These are phyloP conservation scores for Dryococelus australis DNA, from an alignment of 2,888 invertebrate genomes.

Conservation along the genomic window DNA sequence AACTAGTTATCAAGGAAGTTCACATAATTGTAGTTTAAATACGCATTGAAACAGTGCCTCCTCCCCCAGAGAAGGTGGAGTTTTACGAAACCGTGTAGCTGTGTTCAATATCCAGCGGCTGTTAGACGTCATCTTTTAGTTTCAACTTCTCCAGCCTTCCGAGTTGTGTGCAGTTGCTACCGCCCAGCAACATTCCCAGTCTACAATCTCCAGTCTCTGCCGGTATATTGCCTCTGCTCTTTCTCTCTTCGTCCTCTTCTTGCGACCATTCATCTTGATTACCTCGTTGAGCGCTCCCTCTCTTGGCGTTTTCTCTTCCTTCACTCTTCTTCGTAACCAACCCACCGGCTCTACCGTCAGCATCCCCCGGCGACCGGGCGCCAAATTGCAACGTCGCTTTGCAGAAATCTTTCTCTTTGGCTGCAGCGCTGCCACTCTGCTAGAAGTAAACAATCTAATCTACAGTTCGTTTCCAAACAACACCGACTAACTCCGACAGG, in stretches of 20 bases:
- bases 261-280: background rate
- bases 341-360: background rate
- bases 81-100: no score
- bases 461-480: no score
- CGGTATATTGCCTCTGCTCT: background rate
- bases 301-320: background rate
- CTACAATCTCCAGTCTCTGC: background rate
- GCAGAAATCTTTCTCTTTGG: background rate
- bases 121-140: background rate
- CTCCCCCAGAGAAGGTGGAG: no score
- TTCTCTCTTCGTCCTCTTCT: background rate
- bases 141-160: background rate
- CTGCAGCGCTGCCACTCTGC: background rate
- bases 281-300: conserved; percentile 6
- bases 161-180: background rate
- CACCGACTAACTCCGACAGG: no score
- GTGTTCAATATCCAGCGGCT: background rate
- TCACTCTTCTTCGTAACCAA: no score
- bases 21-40: no score
- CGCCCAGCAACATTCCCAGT: background rate
- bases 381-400: background rate
- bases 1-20: no score
- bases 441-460: background rate
- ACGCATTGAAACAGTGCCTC: no score
- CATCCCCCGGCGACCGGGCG: background rate